Base-by-base conservation (phyloP, 2,888 invertebrate genomes). In the Leptopilina syphax region DNA sequence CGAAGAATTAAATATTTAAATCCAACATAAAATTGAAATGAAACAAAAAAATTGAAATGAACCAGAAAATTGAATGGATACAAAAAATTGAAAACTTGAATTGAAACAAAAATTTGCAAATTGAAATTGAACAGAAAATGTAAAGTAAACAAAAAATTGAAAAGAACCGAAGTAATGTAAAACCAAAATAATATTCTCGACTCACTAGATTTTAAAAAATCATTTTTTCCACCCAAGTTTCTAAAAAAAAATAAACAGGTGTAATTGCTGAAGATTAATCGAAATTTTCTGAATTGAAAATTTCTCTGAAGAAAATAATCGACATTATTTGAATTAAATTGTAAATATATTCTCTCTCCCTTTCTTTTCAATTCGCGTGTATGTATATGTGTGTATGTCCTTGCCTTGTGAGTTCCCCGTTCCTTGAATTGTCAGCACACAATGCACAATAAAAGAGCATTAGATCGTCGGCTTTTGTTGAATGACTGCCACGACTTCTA, bases 361-460 rank as follows among this genome's bases (percentile, higher is more conserved):
- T 34, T 4, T 9, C 41, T 50, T 47, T 13, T 65, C 44, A 79
- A 77, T 7, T 3, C 79, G 76, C 76, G 77, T 81, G 8, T 44
- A 7, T 44, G 44, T 8, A 3, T 34, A 4, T 34, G 34, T 34
- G 34, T 34, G 4, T 3, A 79, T 77, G 79, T 81, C 82, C 79
- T 81, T 78, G 83, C 81, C 78, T 83, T 81, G 83, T 76, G 84
- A 80, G 78, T 83, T 82, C 77, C 81, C 83, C 82, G 79, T 81
- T 84, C 80, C 84, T 84, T 84, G 80, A 82, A 82, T 84, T 83
- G 81, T 81, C 81, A 82, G 82, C 84, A 86, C 88, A 91, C 91
- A 91, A 91, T 91, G 91, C 88, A 91, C 91, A 91, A 91, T 91
- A 92, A 92, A 91, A 91, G 92, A 92, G 91, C 92, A 92, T 92